Percentiles rank a stretch among this genome's conserved stretches.
Conservation (phyloP, 2,113 vertebrate species). For the Phylloscopus trochiloides region DNA sequence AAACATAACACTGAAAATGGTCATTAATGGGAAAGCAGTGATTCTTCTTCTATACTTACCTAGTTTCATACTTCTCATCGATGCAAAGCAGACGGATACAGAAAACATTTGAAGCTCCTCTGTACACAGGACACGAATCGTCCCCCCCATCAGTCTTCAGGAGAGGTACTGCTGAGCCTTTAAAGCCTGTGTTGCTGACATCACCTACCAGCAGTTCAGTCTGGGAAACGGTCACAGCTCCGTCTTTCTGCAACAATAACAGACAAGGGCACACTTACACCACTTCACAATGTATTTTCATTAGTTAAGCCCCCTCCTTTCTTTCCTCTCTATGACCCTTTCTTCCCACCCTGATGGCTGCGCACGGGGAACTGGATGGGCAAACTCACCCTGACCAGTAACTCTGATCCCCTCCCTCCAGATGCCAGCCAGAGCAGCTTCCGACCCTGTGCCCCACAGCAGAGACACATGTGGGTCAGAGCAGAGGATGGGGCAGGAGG, state of each 20-base stretch:
- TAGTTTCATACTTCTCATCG: conserved; percentile 79
- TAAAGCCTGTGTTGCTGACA: neutral
- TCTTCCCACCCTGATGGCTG: neutral
- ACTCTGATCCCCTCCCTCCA: neutral
- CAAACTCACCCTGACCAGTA: neutral
- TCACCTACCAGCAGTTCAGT: neutral
- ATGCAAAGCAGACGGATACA: conserved; percentile 83
- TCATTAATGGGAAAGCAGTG: neutral
- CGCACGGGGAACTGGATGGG: neutral
- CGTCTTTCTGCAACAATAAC: conserved; percentile 22
- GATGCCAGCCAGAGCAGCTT: neutral
- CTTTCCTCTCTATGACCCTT: neutral
- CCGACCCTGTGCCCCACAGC: neutral
- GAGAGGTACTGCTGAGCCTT: neutral
- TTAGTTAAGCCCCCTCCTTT: neutral
- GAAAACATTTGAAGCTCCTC: conserved; percentile 72
- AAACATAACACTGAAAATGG: neutral
- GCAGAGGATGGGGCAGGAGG: neutral
- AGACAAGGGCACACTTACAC: neutral
- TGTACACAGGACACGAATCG: conserved; percentile 34
- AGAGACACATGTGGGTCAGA: rapidly evolving
- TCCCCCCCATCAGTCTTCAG: neutral
- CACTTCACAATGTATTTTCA: neutral
- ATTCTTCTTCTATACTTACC: conserved; percentile 64
- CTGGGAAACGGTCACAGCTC: neutral